These are phyloP conservation scores for Zelostemma sp. DNA, from an alignment of 1,140 invertebrate species.

Conservation along the genomic window DNA sequence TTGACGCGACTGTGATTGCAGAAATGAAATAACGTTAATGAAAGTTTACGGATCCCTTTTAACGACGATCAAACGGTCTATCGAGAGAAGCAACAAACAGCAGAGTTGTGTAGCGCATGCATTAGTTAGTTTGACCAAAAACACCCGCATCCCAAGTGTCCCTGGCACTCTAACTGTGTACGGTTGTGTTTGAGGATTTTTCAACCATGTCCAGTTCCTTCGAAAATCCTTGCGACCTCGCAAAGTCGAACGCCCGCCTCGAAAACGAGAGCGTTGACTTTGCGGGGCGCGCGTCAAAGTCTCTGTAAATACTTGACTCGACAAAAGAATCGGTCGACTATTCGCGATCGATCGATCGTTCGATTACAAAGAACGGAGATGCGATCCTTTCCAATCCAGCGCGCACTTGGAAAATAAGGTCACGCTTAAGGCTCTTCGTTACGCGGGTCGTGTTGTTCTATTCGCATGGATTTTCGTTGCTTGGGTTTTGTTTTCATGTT, in stretches of 20 bases:
- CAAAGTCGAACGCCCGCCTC: too few species aligned
- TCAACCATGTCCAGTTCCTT: neutral
- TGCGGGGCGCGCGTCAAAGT: neutral
- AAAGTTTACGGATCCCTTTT: too few species aligned
- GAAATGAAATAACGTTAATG: too few species aligned
- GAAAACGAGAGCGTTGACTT: neutral
- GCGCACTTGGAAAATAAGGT: slow-evolving; percentile 33
- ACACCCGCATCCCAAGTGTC: slow-evolving; percentile 25
- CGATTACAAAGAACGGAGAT: slow-evolving; percentile 26
- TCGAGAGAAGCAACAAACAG: slow-evolving; percentile 46
- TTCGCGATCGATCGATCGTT: neutral
- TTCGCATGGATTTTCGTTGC: slow-evolving; percentile 42
- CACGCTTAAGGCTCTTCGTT: slow-evolving; percentile 50
- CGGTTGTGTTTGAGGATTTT: slow-evolving; percentile 23
- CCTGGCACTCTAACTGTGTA: slow-evolving; percentile 39
- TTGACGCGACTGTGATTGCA: too few species aligned
- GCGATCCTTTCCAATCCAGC: slow-evolving; percentile 34
- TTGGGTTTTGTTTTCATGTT: slow-evolving; percentile 36
- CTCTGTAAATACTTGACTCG: slow-evolving; percentile 34
- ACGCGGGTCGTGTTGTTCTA: slow-evolving; percentile 37
- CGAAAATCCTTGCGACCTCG: neutral
- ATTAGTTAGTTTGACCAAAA: slow-evolving; percentile 48
- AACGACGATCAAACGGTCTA: slow-evolving; percentile 42
- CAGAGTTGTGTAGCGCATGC: slow-evolving; percentile 57
- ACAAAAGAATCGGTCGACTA: slow-evolving; percentile 8